These are phyloP conservation scores for Catagonus wagneri DNA, from an alignment of 2,113 vertebrate species.

Conservation along the genomic window DNA sequence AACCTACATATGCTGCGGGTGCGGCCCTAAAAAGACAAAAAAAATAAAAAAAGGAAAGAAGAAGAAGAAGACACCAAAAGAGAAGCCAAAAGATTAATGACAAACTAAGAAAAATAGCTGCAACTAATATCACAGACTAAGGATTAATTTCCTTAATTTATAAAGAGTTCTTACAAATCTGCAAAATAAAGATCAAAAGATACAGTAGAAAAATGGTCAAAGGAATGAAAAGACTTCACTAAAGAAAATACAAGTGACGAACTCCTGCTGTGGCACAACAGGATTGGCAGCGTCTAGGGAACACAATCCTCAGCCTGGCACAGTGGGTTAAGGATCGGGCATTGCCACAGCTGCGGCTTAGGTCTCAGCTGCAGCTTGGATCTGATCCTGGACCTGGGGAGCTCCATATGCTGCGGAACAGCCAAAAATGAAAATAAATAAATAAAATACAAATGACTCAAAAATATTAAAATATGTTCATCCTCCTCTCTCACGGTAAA, in stretches of 20 bases:
- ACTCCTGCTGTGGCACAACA: too few relatives aligned
- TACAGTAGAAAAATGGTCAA: background rate
- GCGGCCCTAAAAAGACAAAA: too few relatives aligned
- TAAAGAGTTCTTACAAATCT: background rate
- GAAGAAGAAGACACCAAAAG: background rate
- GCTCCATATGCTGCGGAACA: too few relatives aligned
- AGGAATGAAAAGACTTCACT: slow-evolving; percentile 6
- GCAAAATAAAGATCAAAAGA: slow-evolving; percentile 35
- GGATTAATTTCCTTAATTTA: background rate
- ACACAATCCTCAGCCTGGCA: too few relatives aligned
- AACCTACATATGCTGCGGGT: too few relatives aligned
- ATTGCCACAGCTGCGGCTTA: too few relatives aligned
- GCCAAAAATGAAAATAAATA: too few relatives aligned
- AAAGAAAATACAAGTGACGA: background rate
- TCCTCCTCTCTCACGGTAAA: background rate
- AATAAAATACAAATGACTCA: slow-evolving; percentile 9
- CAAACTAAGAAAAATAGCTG: background rate
- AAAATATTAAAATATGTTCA: background rate
- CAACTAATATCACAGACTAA: background rate
- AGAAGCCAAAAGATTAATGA: slow-evolving; percentile 18
- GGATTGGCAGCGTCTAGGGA: too few relatives aligned
- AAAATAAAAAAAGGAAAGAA: too few relatives aligned
- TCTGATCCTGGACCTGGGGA: too few relatives aligned
- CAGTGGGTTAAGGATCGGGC: too few relatives aligned
- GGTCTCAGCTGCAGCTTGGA: too few relatives aligned